phyloP scores from a whole-genome alignment of 2,888 invertebrate species.

The Aphodius sticticus region DNA sequence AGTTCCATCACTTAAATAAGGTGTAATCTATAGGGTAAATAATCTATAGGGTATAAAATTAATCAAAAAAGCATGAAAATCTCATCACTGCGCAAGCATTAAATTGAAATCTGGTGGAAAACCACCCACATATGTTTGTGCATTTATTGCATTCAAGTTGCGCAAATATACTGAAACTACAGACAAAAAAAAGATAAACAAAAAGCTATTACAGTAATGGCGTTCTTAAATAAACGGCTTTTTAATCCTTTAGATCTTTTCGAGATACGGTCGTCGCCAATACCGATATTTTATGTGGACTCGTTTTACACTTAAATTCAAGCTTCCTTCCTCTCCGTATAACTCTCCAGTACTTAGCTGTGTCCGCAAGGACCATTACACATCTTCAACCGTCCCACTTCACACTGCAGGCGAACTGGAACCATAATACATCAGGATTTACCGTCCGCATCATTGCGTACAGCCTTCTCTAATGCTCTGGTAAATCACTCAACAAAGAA shows the following conservation, averaged over 20 bases:
- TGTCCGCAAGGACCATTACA: constrained; percentile 4
- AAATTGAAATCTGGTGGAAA: too few relatives aligned
- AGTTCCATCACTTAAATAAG: too few relatives aligned
- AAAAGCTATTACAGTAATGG: not conserved
- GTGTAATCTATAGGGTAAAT: too few relatives aligned
- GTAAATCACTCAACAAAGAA: constrained; percentile 4
- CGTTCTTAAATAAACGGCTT: not conserved
- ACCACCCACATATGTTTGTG: too few relatives aligned
- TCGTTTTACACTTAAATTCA: not conserved
- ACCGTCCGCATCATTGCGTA: not conserved
- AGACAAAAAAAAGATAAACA: not conserved
- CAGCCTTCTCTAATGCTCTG: not conserved
- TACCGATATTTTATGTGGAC: not conserved
- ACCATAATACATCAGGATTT: constrained; percentile 4
- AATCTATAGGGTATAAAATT: too few relatives aligned
- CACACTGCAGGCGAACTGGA: not conserved
- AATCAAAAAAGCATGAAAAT: too few relatives aligned
- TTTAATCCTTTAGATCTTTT: not conserved
- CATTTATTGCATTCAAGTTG: not conserved
- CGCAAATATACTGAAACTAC: not conserved
- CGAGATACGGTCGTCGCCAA: not conserved
- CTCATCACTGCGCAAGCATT: too few relatives aligned
- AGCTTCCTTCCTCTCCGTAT: constrained; percentile 4
- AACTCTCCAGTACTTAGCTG: not conserved
- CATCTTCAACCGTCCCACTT: constrained; percentile 4